These are phyloP conservation scores for Sphaeramia orbicularis DNA, from an alignment of 2,797 vertebrate genomes.

Conservation along the genomic window DNA sequence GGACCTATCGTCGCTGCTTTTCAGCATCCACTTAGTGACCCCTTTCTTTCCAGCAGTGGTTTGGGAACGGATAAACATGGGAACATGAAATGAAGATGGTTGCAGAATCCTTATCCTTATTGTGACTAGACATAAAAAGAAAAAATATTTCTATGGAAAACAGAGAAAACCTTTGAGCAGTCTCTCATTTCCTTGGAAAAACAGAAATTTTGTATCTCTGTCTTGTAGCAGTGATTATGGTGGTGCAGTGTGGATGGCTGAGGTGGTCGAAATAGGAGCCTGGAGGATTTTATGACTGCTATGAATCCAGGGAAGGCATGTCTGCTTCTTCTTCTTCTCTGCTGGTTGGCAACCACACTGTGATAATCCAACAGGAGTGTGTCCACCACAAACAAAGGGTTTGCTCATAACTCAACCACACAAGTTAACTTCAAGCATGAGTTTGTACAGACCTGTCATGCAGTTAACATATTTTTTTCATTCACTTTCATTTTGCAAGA, in stretches of 20 bases:
- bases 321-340: constrained; percentile 58
- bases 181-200: constrained; percentile 66
- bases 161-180: constrained; percentile 54
- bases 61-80: constrained; percentile 42
- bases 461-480: neutral
- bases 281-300: constrained; percentile 63
- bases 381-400: constrained; percentile 52
- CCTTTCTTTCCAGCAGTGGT: constrained; percentile 41
- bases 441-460: constrained; percentile 9
- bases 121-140: constrained; percentile 63
- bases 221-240: constrained; percentile 66
- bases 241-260: constrained; percentile 55
- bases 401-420: constrained; percentile 37
- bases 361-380: constrained; percentile 48
- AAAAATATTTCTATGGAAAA: constrained; percentile 62
- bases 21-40: constrained; percentile 21
- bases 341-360: constrained; percentile 53
- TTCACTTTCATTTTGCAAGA: no score
- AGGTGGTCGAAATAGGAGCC: constrained; percentile 75
- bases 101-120: constrained; percentile 64
- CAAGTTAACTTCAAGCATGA: constrained; percentile 20
- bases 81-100: constrained; percentile 51
- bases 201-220: constrained; percentile 41
- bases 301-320: constrained; percentile 63
- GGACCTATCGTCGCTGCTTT: constrained; percentile 3